Evolutionary conservation across 2,113 vertebrate genomes (phyloP), one percentile per base, ranked within the genome.

Genomic region (Passer montanus): DNA sequence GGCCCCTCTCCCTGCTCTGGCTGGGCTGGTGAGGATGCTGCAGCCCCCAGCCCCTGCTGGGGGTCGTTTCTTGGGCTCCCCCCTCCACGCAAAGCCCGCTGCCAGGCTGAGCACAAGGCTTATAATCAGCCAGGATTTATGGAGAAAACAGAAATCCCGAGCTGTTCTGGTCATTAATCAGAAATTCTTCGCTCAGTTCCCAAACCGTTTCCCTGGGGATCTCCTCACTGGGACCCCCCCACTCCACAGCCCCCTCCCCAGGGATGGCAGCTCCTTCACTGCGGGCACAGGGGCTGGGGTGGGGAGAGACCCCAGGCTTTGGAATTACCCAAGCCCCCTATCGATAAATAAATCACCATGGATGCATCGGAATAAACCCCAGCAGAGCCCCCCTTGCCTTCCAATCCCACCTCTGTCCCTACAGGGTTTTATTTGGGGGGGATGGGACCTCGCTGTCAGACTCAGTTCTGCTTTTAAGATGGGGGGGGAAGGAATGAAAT

Each of bases 101-200:
- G 83, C 52, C 58, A 56, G 68, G 90, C 84, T 91, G 80, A 76
- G 91, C 19, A 5, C 22, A 5, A 26, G 43, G 50, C 37, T 79
- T 94, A 5, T 87, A 85, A 93, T 81, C 82, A 90, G 83, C 67
- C 88, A 64, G 91, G 89, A 94, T 92, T 90, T 90, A 94, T 89
- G 85, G 85, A 74, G 88, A 80, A 93, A 93, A 77, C 37, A 5
- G 1, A 89, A 93, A 93, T 90, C 88, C 88, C 0, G 10, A 74
- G 72, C 69, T 82, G 77, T 64, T 85, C 59, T 85, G 85, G 81
- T 78, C 90, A 77, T 93, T 94, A 87, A 96, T 84, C 90, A 70
- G 90, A 84, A 95, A 93, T 96, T 87, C 85, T 87, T 79, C 0
- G 1, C 83, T 90, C n/a, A 4, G 58, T 50, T 91, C 90, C 78